Base-by-base conservation (phyloP, 2,888 invertebrate genomes). In the Adelphocoris suturalis region DNA sequence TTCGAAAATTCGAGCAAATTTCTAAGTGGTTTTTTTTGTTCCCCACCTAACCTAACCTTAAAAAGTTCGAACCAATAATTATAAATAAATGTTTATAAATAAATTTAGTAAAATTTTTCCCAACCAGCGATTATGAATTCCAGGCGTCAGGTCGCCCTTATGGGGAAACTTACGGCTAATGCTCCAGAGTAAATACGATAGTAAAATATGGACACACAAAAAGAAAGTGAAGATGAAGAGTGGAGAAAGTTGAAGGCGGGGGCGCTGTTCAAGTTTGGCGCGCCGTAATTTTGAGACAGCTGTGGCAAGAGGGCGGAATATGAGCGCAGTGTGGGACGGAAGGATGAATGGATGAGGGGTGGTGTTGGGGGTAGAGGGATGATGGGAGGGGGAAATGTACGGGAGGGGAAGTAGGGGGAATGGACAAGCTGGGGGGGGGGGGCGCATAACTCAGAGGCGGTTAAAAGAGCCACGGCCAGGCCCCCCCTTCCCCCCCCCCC, bases 401-500 rank as follows among this genome's bases (percentile, higher is more conserved):
- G n/a, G n/a, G 14, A 81, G 12, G 5, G 37, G 81, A 81, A 47
- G 47, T 2, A 13, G 37, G n/a, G 48, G n/a, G 23, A 9, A 2
- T 5, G 23, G 16, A 27, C 14, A 19, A 19, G 23, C 9, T 19
- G 7, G 46, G 81, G 46, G 81, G 47, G 47, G 7, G 7, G n/a
- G 46, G 14, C 81, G 48, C 81, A 81, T 81, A 81, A 81, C 81
- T 81, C 81, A 81, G 47, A 46, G 48, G 81, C 81, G 37, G 81
- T n/a, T 48, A 46, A 81, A 81, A 81, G 81, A 81, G 81, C 81
- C 81, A 81, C 37, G 47, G 47, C 81, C 81, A 81, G 81, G 48
- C 19, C n/a, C 48, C 48, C 81, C 47, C 1, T 19, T n/a, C 80
- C 80, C 80, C 13, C 46, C 19, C 46, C 23, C 78, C 78, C 23